Conservation (phyloP, 2,113 vertebrate species). For the Gymnobelideus leadbeateri region DNA sequence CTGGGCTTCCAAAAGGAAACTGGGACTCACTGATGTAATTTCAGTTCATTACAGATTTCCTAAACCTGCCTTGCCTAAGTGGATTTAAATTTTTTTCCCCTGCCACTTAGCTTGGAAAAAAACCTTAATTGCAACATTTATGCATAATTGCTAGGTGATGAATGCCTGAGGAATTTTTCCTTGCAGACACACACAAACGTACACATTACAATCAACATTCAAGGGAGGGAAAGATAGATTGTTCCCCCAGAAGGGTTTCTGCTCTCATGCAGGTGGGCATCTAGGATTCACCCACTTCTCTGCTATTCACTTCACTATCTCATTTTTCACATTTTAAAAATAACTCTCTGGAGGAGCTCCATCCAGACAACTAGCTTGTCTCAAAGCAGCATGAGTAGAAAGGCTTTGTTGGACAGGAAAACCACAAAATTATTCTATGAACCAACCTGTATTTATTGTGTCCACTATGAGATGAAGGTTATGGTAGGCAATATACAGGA, state of each 20-base stretch:
- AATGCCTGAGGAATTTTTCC: conserved; percentile 67
- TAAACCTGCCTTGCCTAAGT: conserved; percentile 74
- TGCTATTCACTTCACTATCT: conserved; percentile 61
- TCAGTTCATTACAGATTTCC: conserved; percentile 75
- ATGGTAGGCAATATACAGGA: background rate
- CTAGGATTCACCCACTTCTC: conserved; percentile 56
- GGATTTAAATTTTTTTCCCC: conserved; percentile 74
- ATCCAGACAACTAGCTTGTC: conserved; percentile 12
- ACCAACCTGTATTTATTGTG: background rate
- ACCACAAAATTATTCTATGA: background rate
- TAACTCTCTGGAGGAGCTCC: conserved; percentile 58
- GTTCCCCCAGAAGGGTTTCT: conserved; percentile 26
- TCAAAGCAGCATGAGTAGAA: background rate
- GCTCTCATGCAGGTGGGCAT: background rate
- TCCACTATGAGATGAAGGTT: background rate
- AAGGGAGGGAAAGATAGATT: conserved; percentile 50
- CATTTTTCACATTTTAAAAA: conserved; percentile 72
- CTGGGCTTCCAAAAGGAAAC: conserved; percentile 60
- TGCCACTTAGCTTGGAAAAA: conserved; percentile 79
- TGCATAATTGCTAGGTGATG: conserved; percentile 72
- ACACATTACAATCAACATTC: conserved; percentile 41
- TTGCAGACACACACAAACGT: conserved; percentile 74
- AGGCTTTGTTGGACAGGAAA: background rate
- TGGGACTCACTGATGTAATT: conserved; percentile 71
- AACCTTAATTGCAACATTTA: conserved; percentile 80